Percentiles rank a stretch among this genome's conserved stretches.
These are phyloP conservation scores for Gastrophysa polygoni DNA, from an alignment of 2,888 invertebrate species.

Conservation along the genomic window DNA sequence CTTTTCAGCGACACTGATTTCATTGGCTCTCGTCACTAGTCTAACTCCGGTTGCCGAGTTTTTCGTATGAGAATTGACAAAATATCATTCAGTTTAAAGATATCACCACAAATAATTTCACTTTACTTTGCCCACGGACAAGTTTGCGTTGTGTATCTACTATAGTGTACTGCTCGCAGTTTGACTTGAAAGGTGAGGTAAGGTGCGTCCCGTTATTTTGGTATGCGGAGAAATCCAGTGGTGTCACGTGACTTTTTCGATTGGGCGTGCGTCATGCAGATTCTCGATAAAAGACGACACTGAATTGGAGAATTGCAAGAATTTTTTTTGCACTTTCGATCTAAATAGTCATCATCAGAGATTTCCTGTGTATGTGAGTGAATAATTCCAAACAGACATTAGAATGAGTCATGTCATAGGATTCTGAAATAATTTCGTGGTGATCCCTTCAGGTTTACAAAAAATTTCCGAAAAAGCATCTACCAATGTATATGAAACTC, in stretches of 20 bases:
- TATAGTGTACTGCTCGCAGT: constrained; percentile 41
- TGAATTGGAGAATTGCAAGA: neutral
- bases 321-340: neutral
- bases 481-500: too few relatives aligned
- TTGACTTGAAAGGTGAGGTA: constrained; percentile 51
- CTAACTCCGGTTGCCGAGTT: neutral
- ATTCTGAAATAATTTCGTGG: too few relatives aligned
- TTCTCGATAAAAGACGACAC: too few relatives aligned
- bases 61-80: too few relatives aligned
- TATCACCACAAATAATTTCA: constrained; percentile 8
- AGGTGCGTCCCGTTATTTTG: constrained; percentile 57
- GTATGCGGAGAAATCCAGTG: constrained; percentile 43
- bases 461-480: too few relatives aligned
- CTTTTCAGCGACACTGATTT: neutral
- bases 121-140: constrained; percentile 29
- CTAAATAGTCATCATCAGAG: too few relatives aligned
- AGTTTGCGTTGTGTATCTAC: constrained; percentile 32
- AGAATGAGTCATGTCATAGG: too few relatives aligned
- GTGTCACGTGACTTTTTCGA: neutral
- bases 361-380: too few relatives aligned
- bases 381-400: too few relatives aligned
- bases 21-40: neutral
- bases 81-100: constrained; percentile 26
- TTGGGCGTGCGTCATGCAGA: neutral
- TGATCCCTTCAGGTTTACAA: too few relatives aligned